A percentile compares a stretch with the other conserved stretches of the same genome.
These are phyloP conservation scores for Lanius collurio DNA, from an alignment of 2,113 vertebrate genomes.

Conservation along the genomic window DNA sequence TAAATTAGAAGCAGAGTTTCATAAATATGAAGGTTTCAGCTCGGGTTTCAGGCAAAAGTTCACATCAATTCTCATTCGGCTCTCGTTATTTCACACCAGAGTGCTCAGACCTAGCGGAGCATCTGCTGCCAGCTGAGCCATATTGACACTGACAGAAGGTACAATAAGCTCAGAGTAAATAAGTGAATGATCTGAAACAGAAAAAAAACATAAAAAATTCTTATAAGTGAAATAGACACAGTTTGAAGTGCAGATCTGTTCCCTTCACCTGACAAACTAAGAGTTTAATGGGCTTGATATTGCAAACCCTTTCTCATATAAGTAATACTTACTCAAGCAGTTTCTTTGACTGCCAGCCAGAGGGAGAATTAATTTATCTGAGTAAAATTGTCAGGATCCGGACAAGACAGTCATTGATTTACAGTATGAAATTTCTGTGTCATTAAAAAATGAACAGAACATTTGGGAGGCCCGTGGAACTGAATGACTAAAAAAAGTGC, in stretches of 20 bases:
- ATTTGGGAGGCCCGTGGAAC: neutral
- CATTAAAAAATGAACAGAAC: slow-evolving; percentile 1
- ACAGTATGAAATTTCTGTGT: neutral
- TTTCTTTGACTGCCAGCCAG: neutral
- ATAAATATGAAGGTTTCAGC: neutral
- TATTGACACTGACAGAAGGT: slow-evolving; percentile 38
- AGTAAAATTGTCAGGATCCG: neutral
- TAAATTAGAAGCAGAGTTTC: neutral
- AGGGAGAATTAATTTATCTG: neutral
- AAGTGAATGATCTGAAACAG: slow-evolving; percentile 30
- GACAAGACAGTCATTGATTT: slow-evolving; percentile 10
- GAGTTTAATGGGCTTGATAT: slow-evolving; percentile 8
- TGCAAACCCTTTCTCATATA: neutral
- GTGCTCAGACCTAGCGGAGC: neutral
- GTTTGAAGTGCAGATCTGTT: neutral
- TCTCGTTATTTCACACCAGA: slow-evolving; percentile 20
- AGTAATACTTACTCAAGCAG: neutral
- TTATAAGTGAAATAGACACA: neutral
- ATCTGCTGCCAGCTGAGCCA: slow-evolving; percentile 55
- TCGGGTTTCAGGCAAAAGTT: slow-evolving; percentile 15
- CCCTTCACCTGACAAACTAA: slow-evolving; percentile 19
- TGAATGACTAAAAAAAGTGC: neutral
- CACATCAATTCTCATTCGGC: neutral
- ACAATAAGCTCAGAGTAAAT: slow-evolving; percentile 43
- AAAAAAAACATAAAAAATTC: slow-evolving; percentile 10